These are phyloP conservation scores for Caenorhabditis brenneri DNA, from an alignment of 1,140 invertebrate genomes.

Conservation along the genomic window DNA sequence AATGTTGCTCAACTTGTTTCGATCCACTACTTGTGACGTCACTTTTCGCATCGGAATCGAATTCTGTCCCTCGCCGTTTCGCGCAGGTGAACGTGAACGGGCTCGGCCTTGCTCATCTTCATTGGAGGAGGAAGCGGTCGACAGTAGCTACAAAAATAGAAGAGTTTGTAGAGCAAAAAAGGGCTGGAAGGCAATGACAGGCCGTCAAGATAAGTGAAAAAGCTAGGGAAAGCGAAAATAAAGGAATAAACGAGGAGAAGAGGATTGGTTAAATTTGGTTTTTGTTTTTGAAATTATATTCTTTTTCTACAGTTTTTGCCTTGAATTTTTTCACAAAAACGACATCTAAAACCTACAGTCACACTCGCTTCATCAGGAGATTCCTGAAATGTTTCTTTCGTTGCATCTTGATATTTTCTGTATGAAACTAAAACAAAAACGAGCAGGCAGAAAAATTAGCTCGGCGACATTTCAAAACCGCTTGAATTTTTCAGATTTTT, in stretches of 20 bases:
- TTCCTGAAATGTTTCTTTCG: background rate
- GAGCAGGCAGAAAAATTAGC: too few relatives aligned
- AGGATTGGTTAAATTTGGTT: background rate
- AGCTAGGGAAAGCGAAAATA: background rate
- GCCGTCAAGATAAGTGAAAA: background rate
- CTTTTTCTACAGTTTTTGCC: too few relatives aligned
- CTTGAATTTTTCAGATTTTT: too few relatives aligned
- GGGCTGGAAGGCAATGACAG: background rate
- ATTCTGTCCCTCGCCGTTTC: slow-evolving; percentile 13
- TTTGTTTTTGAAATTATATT: too few relatives aligned
- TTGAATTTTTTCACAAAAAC: background rate
- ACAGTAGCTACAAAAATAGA: slow-evolving; percentile 44
- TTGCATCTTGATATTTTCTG: too few relatives aligned
- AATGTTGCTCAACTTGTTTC: slow-evolving; percentile 66
- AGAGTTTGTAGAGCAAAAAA: background rate
- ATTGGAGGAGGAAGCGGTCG: background rate
- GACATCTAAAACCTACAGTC: background rate
- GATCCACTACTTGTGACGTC: slow-evolving; percentile 64
- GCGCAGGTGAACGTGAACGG: background rate
- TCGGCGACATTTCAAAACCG: too few relatives aligned
- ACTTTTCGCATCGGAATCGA: slow-evolving; percentile 58
- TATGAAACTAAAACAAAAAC: too few relatives aligned
- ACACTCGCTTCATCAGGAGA: background rate
- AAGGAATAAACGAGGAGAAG: background rate
- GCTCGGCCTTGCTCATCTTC: slow-evolving; percentile 32